Conservation (phyloP, 2,888 invertebrate genomes). For the Eilema griseolum region DNA sequence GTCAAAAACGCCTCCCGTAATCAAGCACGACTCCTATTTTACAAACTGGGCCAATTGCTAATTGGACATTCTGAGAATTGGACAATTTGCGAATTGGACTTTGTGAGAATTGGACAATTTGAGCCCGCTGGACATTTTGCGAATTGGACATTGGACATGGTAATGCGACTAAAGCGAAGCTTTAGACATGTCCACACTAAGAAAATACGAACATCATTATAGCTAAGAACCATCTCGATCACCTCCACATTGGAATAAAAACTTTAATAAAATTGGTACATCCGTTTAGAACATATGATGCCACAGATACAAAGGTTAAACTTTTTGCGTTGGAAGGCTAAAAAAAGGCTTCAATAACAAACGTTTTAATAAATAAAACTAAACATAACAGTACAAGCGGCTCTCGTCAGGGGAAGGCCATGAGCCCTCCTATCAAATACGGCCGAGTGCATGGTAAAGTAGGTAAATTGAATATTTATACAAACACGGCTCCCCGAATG, state of each 20-base stretch:
- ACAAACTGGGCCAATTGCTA: no score
- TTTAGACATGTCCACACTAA: no score
- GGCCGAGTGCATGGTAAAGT: slow-evolving; percentile 56
- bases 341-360: not conserved
- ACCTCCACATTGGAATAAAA: not conserved
- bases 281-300: not conserved
- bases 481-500: slow-evolving; percentile 54
- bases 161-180: no score
- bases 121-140: no score
- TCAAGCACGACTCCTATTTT: no score
- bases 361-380: slow-evolving; percentile 12
- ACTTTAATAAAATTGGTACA: not conserved
- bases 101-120: no score
- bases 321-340: not conserved
- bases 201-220: no score
- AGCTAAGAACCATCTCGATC: no score
- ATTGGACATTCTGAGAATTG: no score
- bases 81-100: no score
- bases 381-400: slow-evolving; percentile 3
- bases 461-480: slow-evolving; percentile 75
- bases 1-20: no score
- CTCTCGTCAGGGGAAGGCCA: slow-evolving; percentile 2
- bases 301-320: not conserved
- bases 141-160: no score
- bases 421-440: slow-evolving; percentile 37